Evolutionary conservation across 2,113 vertebrate genomes (phyloP), one percentile per base, ranked within the genome.

Genomic region (Xiphorhynchus elegans): DNA sequence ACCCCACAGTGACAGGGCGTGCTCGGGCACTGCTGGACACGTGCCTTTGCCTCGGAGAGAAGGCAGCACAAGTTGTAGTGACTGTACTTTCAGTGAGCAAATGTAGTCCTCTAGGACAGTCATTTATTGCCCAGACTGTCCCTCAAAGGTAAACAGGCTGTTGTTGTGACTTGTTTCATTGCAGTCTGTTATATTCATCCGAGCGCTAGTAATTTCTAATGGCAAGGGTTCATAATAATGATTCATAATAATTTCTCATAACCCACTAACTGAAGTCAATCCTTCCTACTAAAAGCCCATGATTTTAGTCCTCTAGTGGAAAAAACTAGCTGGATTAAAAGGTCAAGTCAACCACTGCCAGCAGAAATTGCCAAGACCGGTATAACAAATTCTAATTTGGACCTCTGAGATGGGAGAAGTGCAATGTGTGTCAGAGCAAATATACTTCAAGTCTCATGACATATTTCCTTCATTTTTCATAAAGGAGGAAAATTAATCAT

Each of bases 11-110:
- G 88, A 98, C 84, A 1, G 85, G 60, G 3, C 97, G 97, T 6
- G 87, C 97, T 4, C 96, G 98, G 44, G 97, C 96, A 17, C 77
- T 98, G 81, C 49, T 98, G 52, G 97, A 98, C 93, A 97, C 91
- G 16, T 98, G 96, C 64, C 85, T 94, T 1, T 95, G 94, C 84
- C 96, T 98, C 4, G 97, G 98, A 9, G 98, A 97, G 88, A 76
- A 66, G 12, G 97, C 97, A 46, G 97, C 98, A 31, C 69, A 91
- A 7, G 70, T 95, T 18, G 97, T 97, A 33, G 94, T 97, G 72
- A 47, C 91, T 77, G 55, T 42, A 62, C 94, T 94, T 72, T 89
- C 96, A 93, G 80, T 31, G 74, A 82, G 8, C 47, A 97, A 55
- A 82, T 13, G 35, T 6, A 70, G 50, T 4, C 90, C 89, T 84